phyloP scores from a whole-genome alignment of 2,113 vertebrate species.

The Mustela nigripes region DNA sequence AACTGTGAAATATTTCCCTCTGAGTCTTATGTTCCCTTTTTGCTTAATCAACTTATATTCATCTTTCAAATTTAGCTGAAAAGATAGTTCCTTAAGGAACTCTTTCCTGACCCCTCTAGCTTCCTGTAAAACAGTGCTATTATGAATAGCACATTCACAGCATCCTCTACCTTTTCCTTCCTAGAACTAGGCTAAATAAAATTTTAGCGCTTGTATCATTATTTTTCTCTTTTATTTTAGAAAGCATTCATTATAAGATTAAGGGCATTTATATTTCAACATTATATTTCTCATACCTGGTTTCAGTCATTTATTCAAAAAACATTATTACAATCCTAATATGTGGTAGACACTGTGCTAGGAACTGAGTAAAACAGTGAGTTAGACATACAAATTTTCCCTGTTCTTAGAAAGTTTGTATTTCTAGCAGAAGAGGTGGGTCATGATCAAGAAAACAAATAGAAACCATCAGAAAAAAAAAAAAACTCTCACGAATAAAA shows the following conservation, averaged over 20 bases:
- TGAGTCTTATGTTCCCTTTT: not conserved
- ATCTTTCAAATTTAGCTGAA: constrained; percentile 20
- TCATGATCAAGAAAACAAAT: not conserved
- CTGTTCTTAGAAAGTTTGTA: not conserved
- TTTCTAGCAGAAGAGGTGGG: not conserved
- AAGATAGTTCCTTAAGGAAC: not conserved
- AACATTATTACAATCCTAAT: not conserved
- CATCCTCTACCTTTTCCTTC: not conserved
- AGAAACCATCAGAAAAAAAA: not conserved
- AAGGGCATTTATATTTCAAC: not conserved
- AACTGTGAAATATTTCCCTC: not conserved
- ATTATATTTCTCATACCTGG: not conserved
- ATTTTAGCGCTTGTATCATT: constrained; percentile 3
- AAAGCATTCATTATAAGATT: not conserved
- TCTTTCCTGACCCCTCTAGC: not conserved
- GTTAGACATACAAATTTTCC: not conserved
- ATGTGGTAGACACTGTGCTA: not conserved
- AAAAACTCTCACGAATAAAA: not conserved
- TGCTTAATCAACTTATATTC: not conserved
- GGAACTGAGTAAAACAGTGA: not conserved
- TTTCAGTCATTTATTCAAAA: not conserved
- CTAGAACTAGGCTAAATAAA: not conserved
- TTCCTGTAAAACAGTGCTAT: not conserved
- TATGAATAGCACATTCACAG: not conserved
- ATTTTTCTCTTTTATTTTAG: not conserved